Percentiles rank a stretch among this genome's conserved stretches.
These are phyloP conservation scores for Hesperophylax magnus DNA, from an alignment of 1,140 invertebrate genomes.

Conservation along the genomic window DNA sequence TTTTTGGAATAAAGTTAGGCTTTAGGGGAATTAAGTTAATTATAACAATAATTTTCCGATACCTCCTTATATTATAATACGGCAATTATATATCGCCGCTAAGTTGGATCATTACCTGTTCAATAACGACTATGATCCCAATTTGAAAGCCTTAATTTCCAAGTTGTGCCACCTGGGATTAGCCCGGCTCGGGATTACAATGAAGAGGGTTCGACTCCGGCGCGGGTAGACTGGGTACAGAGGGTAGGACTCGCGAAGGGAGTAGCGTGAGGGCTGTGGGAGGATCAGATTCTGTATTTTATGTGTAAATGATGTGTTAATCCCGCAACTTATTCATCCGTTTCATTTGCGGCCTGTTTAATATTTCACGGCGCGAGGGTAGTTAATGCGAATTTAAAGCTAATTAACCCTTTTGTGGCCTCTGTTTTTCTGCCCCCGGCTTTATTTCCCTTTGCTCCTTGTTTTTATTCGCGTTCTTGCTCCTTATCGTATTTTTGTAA, in stretches of 20 bases:
- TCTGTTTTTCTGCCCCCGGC: neutral
- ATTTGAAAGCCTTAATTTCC: constrained; percentile 11
- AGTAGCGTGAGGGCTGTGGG: neutral
- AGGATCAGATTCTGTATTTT: neutral
- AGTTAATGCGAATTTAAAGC: constrained; percentile 15
- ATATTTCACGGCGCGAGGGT: neutral
- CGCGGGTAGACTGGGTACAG: no score
- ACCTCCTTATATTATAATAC: neutral
- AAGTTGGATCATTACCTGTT: constrained; percentile 26
- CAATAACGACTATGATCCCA: constrained; percentile 18
- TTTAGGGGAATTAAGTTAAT: neutral
- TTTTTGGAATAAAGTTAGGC: no score
- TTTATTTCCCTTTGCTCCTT: neutral
- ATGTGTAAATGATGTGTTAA: constrained; percentile 30
- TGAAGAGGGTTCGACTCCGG: constrained; percentile 42
- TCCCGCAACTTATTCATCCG: constrained; percentile 27
- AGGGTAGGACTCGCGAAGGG: neutral
- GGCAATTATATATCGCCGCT: constrained; percentile 8
- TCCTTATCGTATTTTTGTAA: neutral
- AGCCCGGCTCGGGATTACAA: constrained; percentile 33
- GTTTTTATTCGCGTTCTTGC: neutral
- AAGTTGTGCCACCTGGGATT: constrained; percentile 40
- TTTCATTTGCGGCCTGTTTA: constrained; percentile 13
- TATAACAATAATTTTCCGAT: neutral
- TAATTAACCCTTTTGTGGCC: constrained; percentile 26